phyloP scores from a whole-genome alignment of 2,113 vertebrate genomes.

The Rhodinocichla rosea region DNA sequence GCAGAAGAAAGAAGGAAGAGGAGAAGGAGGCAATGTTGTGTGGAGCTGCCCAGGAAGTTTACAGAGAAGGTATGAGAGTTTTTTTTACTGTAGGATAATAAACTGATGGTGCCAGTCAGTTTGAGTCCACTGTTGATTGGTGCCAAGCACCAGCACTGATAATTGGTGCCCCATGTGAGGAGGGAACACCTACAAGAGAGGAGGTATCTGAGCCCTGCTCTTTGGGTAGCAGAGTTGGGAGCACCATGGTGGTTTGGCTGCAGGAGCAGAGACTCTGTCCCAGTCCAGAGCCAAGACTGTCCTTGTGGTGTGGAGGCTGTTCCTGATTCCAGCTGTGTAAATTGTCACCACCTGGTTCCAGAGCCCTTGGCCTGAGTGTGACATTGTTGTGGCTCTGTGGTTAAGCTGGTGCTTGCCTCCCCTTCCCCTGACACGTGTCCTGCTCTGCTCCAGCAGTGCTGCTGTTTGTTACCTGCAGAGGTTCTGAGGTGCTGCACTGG shows the following conservation, averaged over 20 bases:
- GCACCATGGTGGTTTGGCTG: neutral
- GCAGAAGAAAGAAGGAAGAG: neutral
- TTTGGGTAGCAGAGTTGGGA: neutral
- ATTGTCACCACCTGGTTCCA: neutral
- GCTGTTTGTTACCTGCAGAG: neutral
- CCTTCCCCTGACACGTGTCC: fast-evolving
- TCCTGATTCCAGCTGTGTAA: neutral
- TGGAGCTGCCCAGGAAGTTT: neutral
- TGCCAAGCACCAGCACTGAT: neutral
- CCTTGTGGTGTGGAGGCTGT: fast-evolving
- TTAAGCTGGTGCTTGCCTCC: neutral
- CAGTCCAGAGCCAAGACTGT: fast-evolving
- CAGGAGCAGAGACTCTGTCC: neutral
- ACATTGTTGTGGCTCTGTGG: neutral
- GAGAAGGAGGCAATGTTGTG: neutral
- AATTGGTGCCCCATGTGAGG: neutral
- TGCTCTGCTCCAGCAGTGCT: neutral
- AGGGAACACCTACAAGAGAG: neutral
- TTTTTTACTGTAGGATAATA: neutral
- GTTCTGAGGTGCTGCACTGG: neutral
- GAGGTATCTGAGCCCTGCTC: fast-evolving
- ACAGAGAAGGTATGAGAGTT: neutral
- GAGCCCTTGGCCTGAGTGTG: neutral
- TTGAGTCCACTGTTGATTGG: neutral
- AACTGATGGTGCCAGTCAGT: neutral